A percentile compares a stretch with the other conserved stretches of the same genome.
These are phyloP conservation scores for Deladenus siricidicola DNA, from an alignment of 2,888 invertebrate species.

Conservation along the genomic window DNA sequence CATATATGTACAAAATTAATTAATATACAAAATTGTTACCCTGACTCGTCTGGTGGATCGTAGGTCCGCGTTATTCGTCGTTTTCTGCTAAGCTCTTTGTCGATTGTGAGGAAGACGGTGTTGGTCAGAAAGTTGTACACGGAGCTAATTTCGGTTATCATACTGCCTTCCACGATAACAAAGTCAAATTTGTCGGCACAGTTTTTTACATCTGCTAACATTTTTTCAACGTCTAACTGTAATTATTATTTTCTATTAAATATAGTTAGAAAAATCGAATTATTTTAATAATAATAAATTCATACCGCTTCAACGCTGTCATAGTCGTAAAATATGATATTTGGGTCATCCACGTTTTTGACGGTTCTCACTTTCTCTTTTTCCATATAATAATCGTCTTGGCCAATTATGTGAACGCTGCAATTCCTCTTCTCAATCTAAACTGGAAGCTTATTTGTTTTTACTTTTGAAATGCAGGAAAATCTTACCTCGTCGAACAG, in stretches of 20 bases:
- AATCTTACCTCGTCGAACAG: constrained; percentile 31
- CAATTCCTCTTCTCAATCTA: constrained; percentile 1
- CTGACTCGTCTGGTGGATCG: constrained; percentile 75
- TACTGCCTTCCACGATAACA: constrained; percentile 48
- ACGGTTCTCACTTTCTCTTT: constrained; percentile 33
- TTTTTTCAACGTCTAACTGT: constrained; percentile 5
- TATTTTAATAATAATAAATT: neutral
- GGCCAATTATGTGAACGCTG: constrained; percentile 30
- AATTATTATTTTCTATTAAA: constrained; percentile 7
- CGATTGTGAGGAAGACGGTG: constrained; percentile 42
- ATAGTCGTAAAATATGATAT: constrained; percentile 32
- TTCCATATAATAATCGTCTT: constrained; percentile 40
- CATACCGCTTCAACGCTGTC: constrained; percentile 22
- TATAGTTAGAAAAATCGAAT: neutral
- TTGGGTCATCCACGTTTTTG: constrained; percentile 8
- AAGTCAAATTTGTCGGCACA: constrained; percentile 19
- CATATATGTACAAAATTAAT: no score
- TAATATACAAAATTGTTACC: constrained; percentile 67
- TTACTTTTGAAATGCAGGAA: neutral
- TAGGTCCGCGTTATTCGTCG: constrained; percentile 58
- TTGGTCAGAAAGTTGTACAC: constrained; percentile 31
- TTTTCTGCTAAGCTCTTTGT: constrained; percentile 39
- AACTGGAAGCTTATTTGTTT: neutral
- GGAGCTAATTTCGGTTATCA: constrained; percentile 42
- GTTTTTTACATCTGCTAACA: constrained; percentile 6